Base-by-base conservation (phyloP, 1,140 invertebrate species). In the Euwallacea fornicatus region DNA sequence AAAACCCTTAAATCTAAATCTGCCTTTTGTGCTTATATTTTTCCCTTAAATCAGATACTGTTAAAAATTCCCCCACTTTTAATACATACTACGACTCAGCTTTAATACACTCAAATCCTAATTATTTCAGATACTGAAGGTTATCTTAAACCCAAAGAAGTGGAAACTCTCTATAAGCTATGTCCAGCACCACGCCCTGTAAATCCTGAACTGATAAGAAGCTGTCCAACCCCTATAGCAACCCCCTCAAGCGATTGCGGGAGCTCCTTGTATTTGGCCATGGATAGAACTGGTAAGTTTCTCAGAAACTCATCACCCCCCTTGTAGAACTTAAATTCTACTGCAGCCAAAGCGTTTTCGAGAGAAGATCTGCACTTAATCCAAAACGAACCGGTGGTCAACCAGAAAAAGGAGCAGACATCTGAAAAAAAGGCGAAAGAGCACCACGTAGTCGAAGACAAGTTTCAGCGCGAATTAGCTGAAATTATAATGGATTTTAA, bases 401-500 rank as follows among this genome's bases (percentile, higher is more conserved):
- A 33, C 50, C 54, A 46, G 13, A 66, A 56, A 21, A 13, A 66
- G 43, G 9, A 56, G 13, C 13, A 55, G 8, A 66, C 33, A 13
- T 6, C 11, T 44, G 46, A 67, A 41, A 16, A 21, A 71, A 42
- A 33, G 7, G 42, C 50, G 44, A 65, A 7, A 46, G 56, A 67
- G 66, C 56, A 9, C 72, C 72, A 33, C 53, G 43, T 76, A 0
- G 13, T 69, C 0, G 80, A 84, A 7, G 81, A 83, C 42, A 84
- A 84, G 73, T 83, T 82, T 15, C 89, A 95, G 78, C 91, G 92
- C 66, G 92, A 94, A 78, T 82, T 95, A 47, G 85, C 91, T 0
- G 93, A 95, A 82, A 93, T 95, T 21, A 93, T 95, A 75, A 93
- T 92, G 75, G 92, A 94, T 77, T 94, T 94, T 76, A 95, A 94